Base-by-base conservation (phyloP, 2,113 vertebrate genomes). In the Microcebus jonahi region DNA sequence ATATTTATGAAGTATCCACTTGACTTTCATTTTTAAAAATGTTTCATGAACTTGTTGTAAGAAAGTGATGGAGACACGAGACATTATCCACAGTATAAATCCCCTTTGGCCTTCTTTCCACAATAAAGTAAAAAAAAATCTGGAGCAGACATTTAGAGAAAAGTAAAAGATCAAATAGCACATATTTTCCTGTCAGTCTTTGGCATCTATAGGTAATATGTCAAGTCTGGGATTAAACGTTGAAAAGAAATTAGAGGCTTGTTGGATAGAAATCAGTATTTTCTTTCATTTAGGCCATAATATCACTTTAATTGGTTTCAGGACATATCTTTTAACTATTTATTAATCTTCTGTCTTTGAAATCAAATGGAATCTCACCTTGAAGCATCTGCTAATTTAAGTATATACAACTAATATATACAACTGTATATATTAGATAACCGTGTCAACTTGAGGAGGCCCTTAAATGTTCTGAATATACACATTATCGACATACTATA, bases 121-220 rank as follows among this genome's bases (percentile, higher is more conserved):
- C 15, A 87, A 27, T 75, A 73, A 95, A 77, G 21, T 2, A 50
- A 94, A 77, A 75, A 70, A 63, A 92, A 70, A 63, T 45, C 7
- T 77, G 53, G 17, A 81, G 23, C 27, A 80, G 18, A 81, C 6
- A 45, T 79, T 80, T 8, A n/a, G 2, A 88, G 25, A 3, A 81
- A 90, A 81, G 14, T 23, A 57, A 91, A 91, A n/a, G 21, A 93
- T 93, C 59, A 95, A 92, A 53, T 11, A 42, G 13, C 48, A 81
- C 48, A 27, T 8, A 45, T 73, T n/a, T 90, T 0, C 5, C 3
- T 61, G 5, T 71, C 7, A 36, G 23, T 77, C 6, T 34, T 82
- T 90, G 50, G 6, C 36, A 92, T 84, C n/a, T 36, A 2, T n/a
- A 88, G 45, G 11, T 21, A 82, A 9, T n/a, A 68, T 81, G n/a